Evolutionary conservation across 2,113 vertebrate species (phyloP).

Genomic region (Lycocorax pyrrhopterus): DNA sequence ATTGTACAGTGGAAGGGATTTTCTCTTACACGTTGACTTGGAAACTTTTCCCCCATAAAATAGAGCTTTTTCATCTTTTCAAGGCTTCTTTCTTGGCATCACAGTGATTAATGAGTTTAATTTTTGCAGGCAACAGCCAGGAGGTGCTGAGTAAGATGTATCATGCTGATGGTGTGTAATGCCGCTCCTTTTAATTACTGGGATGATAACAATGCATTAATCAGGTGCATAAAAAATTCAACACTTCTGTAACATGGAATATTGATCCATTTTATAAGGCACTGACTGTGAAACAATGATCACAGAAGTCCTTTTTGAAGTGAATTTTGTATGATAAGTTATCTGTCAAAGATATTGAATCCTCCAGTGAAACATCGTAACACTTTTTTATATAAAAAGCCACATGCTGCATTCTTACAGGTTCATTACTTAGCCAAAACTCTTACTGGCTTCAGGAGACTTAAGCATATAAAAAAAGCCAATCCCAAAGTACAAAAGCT

Average conservation of each 20-base stretch:
- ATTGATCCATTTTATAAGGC: slow-evolving; percentile 46
- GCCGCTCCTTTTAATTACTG: slow-evolving; percentile 71
- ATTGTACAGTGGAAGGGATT: not conserved
- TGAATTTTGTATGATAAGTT: slow-evolving; percentile 38
- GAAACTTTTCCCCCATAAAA: slow-evolving; percentile 12
- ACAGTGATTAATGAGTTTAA: slow-evolving; percentile 76
- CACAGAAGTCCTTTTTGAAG: slow-evolving; percentile 27
- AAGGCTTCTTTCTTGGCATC: slow-evolving; percentile 50
- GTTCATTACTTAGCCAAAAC: not conserved
- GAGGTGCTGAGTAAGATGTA: slow-evolving; percentile 73
- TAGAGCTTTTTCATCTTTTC: slow-evolving; percentile 37
- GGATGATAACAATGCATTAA: slow-evolving; percentile 66
- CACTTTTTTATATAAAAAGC: not conserved
- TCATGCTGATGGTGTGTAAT: slow-evolving; percentile 58
- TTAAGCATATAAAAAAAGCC: not conserved
- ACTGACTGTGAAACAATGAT: slow-evolving; percentile 24
- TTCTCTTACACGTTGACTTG: slow-evolving; percentile 8
- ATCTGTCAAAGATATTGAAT: not conserved
- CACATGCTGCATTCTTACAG: not conserved
- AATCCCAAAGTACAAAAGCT: not conserved
- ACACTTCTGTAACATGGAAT: not conserved
- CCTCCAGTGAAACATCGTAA: not conserved
- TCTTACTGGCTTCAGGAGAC: not conserved
- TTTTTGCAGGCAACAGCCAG: slow-evolving; percentile 74
- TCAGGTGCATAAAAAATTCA: slow-evolving; percentile 50